A percentile compares a stretch with the other conserved stretches of the same genome.
Conservation (phyloP, 2,888 invertebrate genomes). For the Leistus spinibarbis region DNA sequence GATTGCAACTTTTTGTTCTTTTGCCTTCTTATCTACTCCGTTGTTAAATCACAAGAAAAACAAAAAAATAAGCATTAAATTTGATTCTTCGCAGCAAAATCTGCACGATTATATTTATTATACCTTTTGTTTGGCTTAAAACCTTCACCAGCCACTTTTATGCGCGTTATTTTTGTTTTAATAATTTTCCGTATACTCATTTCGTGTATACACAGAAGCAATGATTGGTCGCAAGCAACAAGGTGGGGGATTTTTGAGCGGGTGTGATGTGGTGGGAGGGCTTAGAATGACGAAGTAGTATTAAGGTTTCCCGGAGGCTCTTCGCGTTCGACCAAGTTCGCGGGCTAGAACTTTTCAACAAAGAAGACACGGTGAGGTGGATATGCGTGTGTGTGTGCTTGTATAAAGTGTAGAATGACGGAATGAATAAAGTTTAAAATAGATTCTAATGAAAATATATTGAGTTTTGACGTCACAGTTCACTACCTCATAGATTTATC, state of each 20-base stretch:
- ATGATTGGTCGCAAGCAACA: not conserved
- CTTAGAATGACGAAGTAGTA: not conserved
- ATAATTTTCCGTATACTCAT: not conserved
- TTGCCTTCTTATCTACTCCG: not conserved
- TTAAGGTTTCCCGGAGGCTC: not conserved
- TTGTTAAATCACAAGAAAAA: not conserved
- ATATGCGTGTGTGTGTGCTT: not conserved
- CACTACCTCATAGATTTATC: not conserved
- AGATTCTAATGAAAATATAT: conserved; percentile 2
- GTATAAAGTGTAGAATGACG: not conserved
- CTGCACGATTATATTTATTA: not conserved
- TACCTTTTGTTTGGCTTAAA: not conserved
- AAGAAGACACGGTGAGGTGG: not conserved
- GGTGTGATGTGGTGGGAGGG: not conserved
- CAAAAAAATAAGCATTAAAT: not conserved
- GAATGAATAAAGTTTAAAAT: not conserved
- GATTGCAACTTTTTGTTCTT: not conserved
- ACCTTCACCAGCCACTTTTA: not conserved
- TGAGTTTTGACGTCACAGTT: not conserved
- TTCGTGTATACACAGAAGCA: not conserved
- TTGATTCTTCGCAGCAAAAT: not conserved
- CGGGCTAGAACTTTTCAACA: not conserved
- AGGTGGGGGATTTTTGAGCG: not conserved
- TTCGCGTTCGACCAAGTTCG: not conserved
- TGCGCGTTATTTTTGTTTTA: not conserved